Base-by-base conservation (phyloP, 2,888 invertebrate genomes). In the Metacarcinus magister region DNA sequence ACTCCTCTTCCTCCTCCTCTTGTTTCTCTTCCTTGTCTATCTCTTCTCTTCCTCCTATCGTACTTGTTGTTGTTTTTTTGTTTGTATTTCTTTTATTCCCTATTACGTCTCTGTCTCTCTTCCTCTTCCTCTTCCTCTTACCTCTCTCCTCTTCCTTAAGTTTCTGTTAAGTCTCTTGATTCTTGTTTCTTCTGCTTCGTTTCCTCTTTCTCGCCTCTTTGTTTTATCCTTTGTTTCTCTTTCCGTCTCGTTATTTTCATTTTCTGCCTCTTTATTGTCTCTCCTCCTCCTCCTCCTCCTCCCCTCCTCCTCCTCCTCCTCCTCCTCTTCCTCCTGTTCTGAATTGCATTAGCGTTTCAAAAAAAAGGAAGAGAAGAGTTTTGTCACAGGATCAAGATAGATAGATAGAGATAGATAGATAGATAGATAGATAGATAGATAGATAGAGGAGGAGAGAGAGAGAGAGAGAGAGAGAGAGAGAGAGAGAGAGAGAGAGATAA, bases 231-330 rank as follows among this genome's bases (percentile, higher is more conserved):
- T 32, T 87, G 39, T 32, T 16, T 67, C 13, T 16, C 39, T 19
- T 32, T 87, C 28, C 1, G 87, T 87, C 0, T 16, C 28, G 4
- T 90, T 44, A 4, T 32, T 44, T 0, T 39, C 3, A 4, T 90
- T 16, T 5, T 39, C 90, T 16, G 7, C 19, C 39, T 32, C 90
- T 10, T 82, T 19, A 5, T 19, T 19, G 8, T 5, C 7, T n/a
- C 32, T n/a, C 90, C 19, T 32, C 90, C 39, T 44, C 39, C 87
- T 89, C 89, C 89, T 89, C 43, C n/a, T 43, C 43, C 89, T 43
- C 89, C n/a, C 39, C 43, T 67, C 67, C n/a, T 67, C 67, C 67
- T 67, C 67, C 67, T 67, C 67, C 67, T 67, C 89, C 39, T 89
- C 89, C 89, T 43, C 43, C 89, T 89, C 89, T 3, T 23, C 2